Percentiles rank a stretch among this genome's conserved stretches.
Evolutionary conservation across 92 coral and sea anemone species (phyloP).

Genomic region (Micromussa lordhowensis): DNA sequence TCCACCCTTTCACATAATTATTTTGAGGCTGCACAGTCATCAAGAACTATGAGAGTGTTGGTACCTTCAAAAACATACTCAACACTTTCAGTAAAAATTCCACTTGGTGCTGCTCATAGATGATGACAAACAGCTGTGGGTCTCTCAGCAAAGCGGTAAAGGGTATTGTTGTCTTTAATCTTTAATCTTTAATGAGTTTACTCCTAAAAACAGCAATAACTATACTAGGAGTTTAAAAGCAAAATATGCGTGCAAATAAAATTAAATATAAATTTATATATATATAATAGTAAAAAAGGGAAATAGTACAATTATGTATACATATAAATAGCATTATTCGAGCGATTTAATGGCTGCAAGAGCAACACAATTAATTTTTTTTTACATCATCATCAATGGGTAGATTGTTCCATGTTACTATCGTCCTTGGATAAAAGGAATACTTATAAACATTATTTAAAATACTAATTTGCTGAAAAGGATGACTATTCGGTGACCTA

Average conservation of each 20-base stretch:
- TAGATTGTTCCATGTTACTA: slow-evolving; percentile 36
- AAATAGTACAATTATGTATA: no score
- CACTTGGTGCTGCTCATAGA: neutral
- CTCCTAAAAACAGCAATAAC: no score
- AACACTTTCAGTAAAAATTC: neutral
- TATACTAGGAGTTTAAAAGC: no score
- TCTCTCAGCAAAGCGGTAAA: no score
- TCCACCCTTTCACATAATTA: slow-evolving; percentile 29
- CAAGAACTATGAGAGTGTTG: neutral
- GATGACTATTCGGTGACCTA: slow-evolving; percentile 26
- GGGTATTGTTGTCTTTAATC: no score
- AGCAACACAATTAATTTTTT: no score
- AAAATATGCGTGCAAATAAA: no score
- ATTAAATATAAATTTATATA: no score
- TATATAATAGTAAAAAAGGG: no score
- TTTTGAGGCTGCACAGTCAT: slow-evolving; percentile 35
- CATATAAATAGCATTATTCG: no score
- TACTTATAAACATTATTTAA: neutral
- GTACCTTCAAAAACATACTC: slow-evolving; percentile 4
- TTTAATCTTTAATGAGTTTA: no score
- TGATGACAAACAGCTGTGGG: neutral
- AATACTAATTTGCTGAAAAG: slow-evolving; percentile 19
- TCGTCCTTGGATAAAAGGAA: slow-evolving; percentile 48
- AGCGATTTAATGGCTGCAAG: no score
- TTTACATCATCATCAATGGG: neutral